Evolutionary conservation across 2,888 invertebrate genomes (phyloP).

Genomic region (Metellina segmentata): DNA sequence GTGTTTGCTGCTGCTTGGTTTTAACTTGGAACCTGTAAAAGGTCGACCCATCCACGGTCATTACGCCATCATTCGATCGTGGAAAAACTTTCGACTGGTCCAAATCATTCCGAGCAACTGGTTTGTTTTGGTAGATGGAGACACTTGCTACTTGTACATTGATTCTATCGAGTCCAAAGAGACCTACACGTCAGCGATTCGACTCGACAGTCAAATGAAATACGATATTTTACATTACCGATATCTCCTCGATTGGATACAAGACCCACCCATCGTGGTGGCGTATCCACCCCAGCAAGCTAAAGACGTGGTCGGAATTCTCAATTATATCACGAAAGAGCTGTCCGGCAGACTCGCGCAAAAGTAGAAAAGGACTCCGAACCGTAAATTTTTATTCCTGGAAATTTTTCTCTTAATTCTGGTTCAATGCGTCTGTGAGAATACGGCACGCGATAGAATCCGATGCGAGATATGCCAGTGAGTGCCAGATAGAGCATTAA

Average conservation of each 20-base stretch:
- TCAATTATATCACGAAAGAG: neutral
- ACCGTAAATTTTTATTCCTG: no score
- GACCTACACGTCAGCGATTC: neutral
- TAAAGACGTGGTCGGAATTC: neutral
- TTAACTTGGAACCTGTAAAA: slow-evolving; percentile 5
- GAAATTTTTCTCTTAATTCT: no score
- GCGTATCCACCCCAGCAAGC: no score
- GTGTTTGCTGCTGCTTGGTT: slow-evolving; percentile 6
- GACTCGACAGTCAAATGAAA: neutral
- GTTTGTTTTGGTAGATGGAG: neutral
- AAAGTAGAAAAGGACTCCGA: neutral
- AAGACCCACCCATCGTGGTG: neutral
- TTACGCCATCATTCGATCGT: neutral
- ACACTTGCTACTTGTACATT: neutral
- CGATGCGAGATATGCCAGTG: neutral
- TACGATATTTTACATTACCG: slow-evolving; percentile 7
- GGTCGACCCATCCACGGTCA: neutral
- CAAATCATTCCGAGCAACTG: no score
- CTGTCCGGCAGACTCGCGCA: neutral
- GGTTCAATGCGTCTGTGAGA: neutral
- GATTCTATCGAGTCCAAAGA: neutral
- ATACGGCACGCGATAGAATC: neutral
- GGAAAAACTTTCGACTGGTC: neutral
- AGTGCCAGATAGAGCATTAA: neutral
- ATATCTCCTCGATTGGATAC: slow-evolving; percentile 3